Conservation (phyloP, 2,113 vertebrate genomes). For the Hippocampus guttulatus region DNA sequence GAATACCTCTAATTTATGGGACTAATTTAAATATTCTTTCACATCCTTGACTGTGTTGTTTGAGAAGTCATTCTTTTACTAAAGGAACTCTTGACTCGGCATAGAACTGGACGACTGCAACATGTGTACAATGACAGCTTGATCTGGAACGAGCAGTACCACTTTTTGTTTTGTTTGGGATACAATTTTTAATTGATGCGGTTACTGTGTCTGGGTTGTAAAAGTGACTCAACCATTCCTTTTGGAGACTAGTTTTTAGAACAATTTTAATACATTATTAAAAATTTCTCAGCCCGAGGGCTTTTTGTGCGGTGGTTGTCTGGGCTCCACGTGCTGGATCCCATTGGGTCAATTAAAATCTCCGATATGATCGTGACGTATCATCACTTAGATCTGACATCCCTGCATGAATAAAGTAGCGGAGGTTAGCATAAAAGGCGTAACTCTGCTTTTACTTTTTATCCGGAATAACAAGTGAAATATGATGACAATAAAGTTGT, state of each 20-base stretch:
- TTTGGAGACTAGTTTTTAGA: conserved; percentile 26
- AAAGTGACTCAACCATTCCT: conserved; percentile 3
- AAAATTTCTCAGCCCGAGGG: conserved; percentile 1
- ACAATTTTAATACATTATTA: conserved; percentile 34
- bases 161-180: conserved; percentile 6
- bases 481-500: too few relatives aligned
- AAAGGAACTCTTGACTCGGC: neutral
- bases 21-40: neutral
- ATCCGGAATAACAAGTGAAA: too few relatives aligned
- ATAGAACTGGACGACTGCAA: neutral
- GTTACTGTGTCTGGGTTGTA: conserved; percentile 3
- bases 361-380: too few relatives aligned
- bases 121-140: neutral
- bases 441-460: too few relatives aligned
- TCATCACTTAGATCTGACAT: too few relatives aligned
- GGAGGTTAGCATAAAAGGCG: too few relatives aligned
- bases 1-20: neutral
- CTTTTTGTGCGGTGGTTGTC: neutral
- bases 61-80: neutral
- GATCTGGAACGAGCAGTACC: neutral
- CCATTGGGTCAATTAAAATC: too few relatives aligned
- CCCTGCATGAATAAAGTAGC: too few relatives aligned
- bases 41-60: neutral
- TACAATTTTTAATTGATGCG: neutral
- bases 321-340: too few relatives aligned